Conservation (phyloP, 1,140 invertebrate genomes). For the Zaprionus ghesquierei region DNA sequence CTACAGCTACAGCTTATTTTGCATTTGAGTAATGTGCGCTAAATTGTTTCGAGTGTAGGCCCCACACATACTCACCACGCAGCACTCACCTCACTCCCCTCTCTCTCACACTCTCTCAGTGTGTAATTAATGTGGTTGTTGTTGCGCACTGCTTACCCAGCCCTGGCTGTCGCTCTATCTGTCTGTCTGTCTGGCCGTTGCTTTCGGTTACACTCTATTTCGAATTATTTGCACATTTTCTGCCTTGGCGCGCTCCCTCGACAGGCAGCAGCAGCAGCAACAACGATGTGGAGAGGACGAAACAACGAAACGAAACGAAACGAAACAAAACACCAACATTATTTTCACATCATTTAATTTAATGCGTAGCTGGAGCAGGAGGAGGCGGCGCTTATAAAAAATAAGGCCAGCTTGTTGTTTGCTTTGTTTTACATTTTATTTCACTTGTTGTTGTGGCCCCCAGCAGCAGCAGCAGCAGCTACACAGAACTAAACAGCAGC, state of each 20-base stretch:
- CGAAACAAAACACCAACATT: constrained; percentile 58
- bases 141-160: constrained; percentile 35
- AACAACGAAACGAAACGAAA: background rate
- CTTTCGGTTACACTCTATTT: constrained; percentile 70
- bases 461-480: constrained; percentile 2
- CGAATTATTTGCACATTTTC: constrained; percentile 74
- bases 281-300: constrained; percentile 14
- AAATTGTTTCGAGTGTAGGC: constrained; percentile 64
- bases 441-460: constrained; percentile 67
- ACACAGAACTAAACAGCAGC: background rate
- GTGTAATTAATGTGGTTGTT: constrained; percentile 68
- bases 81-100: background rate
- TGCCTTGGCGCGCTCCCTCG: constrained; percentile 39
- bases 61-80: background rate
- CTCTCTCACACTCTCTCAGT: background rate
- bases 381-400: constrained; percentile 50
- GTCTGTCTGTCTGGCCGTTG: constrained; percentile 30
- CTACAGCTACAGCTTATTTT: constrained; percentile 52
- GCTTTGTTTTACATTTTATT: constrained; percentile 75
- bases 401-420: constrained; percentile 66
- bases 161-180: constrained; percentile 2
- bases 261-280: background rate
- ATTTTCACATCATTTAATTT: constrained; percentile 78
- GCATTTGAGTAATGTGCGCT: constrained; percentile 69
- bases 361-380: constrained; percentile 52